Evolutionary conservation across 2,113 vertebrate species (phyloP).

Genomic region (Epinephelus lanceolatus): DNA sequence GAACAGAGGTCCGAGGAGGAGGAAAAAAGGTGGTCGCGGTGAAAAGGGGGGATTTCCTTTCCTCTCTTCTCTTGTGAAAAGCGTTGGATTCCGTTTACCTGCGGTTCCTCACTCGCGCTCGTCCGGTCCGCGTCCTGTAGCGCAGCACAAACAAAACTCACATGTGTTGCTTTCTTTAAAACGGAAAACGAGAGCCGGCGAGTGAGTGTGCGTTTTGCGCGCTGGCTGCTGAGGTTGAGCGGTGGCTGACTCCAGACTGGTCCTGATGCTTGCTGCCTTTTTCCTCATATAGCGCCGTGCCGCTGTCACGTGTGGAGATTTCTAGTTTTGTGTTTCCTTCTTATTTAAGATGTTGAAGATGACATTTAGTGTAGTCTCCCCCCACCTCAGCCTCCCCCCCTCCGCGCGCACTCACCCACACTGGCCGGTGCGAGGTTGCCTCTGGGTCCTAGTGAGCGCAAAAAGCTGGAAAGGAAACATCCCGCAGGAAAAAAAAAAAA

Average conservation of each 20-base stretch:
- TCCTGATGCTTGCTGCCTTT: slow-evolving; percentile 86
- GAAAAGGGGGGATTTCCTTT: slow-evolving; percentile 38
- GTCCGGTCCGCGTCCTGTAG: slow-evolving; percentile 46
- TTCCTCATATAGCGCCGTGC: slow-evolving; percentile 82
- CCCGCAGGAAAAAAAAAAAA: slow-evolving; percentile 9
- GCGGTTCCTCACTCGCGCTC: slow-evolving; percentile 56
- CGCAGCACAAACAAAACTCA: slow-evolving; percentile 55
- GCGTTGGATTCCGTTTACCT: slow-evolving; percentile 75
- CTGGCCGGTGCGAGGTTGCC: slow-evolving; percentile 61
- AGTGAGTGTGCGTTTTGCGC: slow-evolving; percentile 66
- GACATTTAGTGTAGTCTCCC: slow-evolving; percentile 69
- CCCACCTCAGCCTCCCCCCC: neutral
- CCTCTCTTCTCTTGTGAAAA: slow-evolving; percentile 32
- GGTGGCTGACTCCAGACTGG: slow-evolving; percentile 77
- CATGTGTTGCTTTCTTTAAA: slow-evolving; percentile 55
- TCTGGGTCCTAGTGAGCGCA: slow-evolving; percentile 80
- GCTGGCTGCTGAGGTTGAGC: slow-evolving; percentile 68
- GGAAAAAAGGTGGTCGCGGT: slow-evolving; percentile 51
- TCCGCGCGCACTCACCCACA: slow-evolving; percentile 38
- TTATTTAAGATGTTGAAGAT: slow-evolving; percentile 80
- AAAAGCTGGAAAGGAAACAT: slow-evolving; percentile 45
- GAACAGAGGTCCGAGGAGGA: slow-evolving; percentile 69
- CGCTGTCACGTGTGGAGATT: slow-evolving; percentile 84
- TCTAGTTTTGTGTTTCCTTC: slow-evolving; percentile 68
- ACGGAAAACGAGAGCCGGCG: slow-evolving; percentile 46